These are phyloP conservation scores for Hemichromis elongatus DNA, from an alignment of 2,113 vertebrate species.

Conservation along the genomic window DNA sequence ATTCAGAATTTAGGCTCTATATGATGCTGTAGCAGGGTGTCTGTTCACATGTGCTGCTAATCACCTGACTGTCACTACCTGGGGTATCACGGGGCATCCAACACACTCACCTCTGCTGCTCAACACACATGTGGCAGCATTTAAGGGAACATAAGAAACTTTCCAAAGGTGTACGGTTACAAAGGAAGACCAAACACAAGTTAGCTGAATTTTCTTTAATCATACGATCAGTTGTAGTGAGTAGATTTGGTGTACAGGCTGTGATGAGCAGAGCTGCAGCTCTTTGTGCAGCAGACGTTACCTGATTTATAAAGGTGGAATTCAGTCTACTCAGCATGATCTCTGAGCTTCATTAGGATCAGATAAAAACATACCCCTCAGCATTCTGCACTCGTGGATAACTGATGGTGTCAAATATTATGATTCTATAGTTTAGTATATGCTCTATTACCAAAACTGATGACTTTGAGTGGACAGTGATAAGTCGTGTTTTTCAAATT, in stretches of 20 bases:
- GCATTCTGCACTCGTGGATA: neutral
- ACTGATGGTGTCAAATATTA: neutral
- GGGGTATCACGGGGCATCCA: neutral
- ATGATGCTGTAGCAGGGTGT: neutral
- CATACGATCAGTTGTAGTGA: neutral
- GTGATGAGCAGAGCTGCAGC: too few species aligned
- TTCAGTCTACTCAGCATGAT: neutral
- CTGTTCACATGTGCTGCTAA: neutral
- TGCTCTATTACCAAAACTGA: neutral
- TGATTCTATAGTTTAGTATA: neutral
- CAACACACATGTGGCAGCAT: neutral
- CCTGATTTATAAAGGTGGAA: neutral
- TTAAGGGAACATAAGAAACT: rapidly evolving
- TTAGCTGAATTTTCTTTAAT: neutral
- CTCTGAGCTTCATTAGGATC: neutral
- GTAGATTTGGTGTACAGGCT: neutral
- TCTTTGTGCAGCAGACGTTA: neutral
- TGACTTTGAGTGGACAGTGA: neutral
- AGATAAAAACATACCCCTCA: neutral
- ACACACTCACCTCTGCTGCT: neutral
- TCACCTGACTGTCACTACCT: neutral
- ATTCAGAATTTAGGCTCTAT: too few species aligned
- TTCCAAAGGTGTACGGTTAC: neutral
- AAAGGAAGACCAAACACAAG: neutral
- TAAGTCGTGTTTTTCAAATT: neutral